A percentile compares a stretch with the other conserved stretches of the same genome.
phyloP scores from a whole-genome alignment of 53 echinoderm and acorn worm genomes.

The Pentamera pediparva region DNA sequence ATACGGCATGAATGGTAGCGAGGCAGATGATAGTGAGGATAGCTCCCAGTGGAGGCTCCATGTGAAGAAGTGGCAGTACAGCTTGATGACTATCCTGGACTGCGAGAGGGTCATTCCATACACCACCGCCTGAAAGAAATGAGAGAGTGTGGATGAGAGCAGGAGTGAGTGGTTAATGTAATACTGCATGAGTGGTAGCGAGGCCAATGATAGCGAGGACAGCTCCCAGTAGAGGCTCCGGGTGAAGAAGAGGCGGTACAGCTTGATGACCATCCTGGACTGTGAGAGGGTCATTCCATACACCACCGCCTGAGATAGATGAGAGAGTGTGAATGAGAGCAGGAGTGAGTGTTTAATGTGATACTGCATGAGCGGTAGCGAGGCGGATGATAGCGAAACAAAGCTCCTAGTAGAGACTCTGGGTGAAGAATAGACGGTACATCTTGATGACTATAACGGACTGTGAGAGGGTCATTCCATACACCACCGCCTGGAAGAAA shows the following conservation, averaged over 20 bases:
- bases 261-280: no score
- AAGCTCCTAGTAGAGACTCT: slow-evolving; percentile 82
- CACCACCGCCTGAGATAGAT: no score
- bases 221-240: slow-evolving; percentile 88
- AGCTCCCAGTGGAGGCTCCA: slow-evolving; percentile 92
- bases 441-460: no score
- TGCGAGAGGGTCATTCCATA: slow-evolving; percentile 67
- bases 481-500: no score
- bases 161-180: no score
- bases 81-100: slow-evolving; percentile 57
- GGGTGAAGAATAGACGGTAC: no score
- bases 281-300: slow-evolving; percentile 62
- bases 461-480: no score
- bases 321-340: no score
- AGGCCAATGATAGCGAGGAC: slow-evolving; percentile 63
- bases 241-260: no score
- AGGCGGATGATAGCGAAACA: slow-evolving; percentile 64
- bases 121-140: slow-evolving; percentile 61
- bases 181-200: slow-evolving; percentile 59
- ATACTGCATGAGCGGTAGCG: no score
- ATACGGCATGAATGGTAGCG: slow-evolving; percentile 72
- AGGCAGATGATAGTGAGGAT: slow-evolving; percentile 72
- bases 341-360: no score
- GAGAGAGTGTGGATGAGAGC: no score
- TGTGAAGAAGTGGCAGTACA: slow-evolving; percentile 76